Evolutionary conservation across 2,113 vertebrate genomes (phyloP), one percentile per base, ranked within the genome.

Genomic region (Brachionichthys hirsutus): DNA sequence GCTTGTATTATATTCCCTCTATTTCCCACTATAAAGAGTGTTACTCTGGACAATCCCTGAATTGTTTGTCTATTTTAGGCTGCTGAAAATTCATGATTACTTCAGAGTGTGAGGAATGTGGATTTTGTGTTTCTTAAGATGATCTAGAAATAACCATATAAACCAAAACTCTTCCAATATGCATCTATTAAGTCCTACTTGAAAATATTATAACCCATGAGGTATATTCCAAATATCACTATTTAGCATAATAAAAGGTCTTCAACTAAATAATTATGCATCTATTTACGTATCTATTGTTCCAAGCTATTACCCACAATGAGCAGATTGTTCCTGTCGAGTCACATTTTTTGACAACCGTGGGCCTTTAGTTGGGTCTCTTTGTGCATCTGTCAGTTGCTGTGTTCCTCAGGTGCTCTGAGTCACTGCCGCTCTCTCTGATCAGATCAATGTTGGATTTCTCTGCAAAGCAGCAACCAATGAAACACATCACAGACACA

Each of bases 401-500:
- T 66, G 36, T 74, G 49, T 66, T 78, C 80, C 73, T 80, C 67
- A 42, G 73, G 57, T 62, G 24, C 55, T 72, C 73, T 75, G 73
- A 81, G 67, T 84, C 78, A 70, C 73, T 63, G 73, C 57, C 30
- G 60, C 69, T 72, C 56, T 57, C 62, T 82, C 68, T 82, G 79
- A 87, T 86, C 84, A 83, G 79, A 89, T 89, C 87, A 87, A 84
- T 87, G 85, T 83, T 81, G 72, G 48, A 63, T 83, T 74, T 85
- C 78, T 66, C 85, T 84, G 85, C 85, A 85, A 81, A 85, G 85
- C 84, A 89, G 84, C 73, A 85, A 63, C 67, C 79, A 62, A 74
- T 67, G 66, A 70, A 75, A 86, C 66, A 75, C 70, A 79, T 84
- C 81, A 76, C 73, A 82, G 68, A 52, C 71, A 66, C 67, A 58